A percentile compares a stretch with the other conserved stretches of the same genome.
These are phyloP conservation scores for Caenorhabditis wallacei DNA, from an alignment of 2,888 invertebrate species.

Conservation along the genomic window DNA sequence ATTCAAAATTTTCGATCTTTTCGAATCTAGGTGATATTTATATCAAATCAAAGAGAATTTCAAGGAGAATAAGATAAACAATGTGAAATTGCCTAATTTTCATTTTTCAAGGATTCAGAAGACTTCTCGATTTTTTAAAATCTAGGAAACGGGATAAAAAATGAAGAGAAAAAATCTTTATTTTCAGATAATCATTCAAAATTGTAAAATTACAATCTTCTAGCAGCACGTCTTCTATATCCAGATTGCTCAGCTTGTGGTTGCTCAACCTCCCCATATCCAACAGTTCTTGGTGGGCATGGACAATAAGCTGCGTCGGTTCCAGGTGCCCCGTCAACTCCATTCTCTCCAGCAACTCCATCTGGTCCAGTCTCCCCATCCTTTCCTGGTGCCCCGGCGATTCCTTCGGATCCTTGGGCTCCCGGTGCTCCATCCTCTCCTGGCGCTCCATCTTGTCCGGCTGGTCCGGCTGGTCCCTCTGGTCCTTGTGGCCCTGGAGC, in stretches of 20 bases:
- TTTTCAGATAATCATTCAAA: background rate
- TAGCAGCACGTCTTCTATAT: constrained; percentile 52
- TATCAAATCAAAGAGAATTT: too few relatives aligned
- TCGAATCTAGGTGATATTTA: too few relatives aligned
- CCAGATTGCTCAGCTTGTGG: constrained; percentile 46
- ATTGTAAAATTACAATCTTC: constrained; percentile 48
- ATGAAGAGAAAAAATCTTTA: background rate
- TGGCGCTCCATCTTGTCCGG: constrained; percentile 46
- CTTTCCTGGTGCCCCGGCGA: constrained; percentile 54
- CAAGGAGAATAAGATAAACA: too few relatives aligned
- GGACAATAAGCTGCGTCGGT: constrained; percentile 64
- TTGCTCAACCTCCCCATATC: constrained; percentile 51
- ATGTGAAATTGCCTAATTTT: too few relatives aligned
- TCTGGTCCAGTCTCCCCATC: constrained; percentile 48
- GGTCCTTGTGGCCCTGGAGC: constrained; percentile 67
- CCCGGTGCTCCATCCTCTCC: constrained; percentile 48
- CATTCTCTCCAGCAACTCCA: constrained; percentile 61
- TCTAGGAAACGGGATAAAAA: too few relatives aligned
- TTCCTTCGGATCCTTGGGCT: constrained; percentile 36
- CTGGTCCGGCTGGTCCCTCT: constrained; percentile 55
- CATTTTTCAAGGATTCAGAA: background rate
- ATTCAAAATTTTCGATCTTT: too few relatives aligned
- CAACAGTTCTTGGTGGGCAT: constrained; percentile 61
- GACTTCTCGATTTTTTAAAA: too few relatives aligned
- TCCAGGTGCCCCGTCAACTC: constrained; percentile 68